A percentile compares a stretch with the other conserved stretches of the same genome.
These are phyloP conservation scores for Ardeotis arabs DNA, from an alignment of 2,113 vertebrate genomes.

Conservation along the genomic window DNA sequence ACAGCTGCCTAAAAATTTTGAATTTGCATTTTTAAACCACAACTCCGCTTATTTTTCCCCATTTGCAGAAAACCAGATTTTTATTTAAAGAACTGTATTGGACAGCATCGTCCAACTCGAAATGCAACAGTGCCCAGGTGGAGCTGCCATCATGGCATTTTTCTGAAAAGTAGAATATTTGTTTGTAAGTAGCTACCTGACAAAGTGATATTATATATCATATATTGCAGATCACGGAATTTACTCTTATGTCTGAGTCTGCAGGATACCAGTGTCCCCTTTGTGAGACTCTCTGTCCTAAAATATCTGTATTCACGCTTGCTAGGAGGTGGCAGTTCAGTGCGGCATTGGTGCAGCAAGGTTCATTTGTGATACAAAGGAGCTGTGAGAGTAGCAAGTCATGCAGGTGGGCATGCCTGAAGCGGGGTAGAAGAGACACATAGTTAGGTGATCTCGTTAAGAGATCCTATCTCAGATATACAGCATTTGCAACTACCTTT, in stretches of 20 bases:
- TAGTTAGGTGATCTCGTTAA: not conserved
- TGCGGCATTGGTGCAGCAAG: not conserved
- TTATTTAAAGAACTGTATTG: not conserved
- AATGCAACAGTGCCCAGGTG: not conserved
- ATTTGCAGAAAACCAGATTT: not conserved
- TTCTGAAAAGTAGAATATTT: not conserved
- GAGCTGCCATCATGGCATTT: not conserved
- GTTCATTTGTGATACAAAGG: not conserved
- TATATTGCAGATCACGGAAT: not conserved
- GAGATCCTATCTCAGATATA: not conserved
- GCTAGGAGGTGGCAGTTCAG: not conserved
- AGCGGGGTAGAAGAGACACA: not conserved
- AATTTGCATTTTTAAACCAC: not conserved
- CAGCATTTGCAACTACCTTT: not conserved
- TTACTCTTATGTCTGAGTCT: not conserved
- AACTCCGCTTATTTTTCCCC: not conserved
- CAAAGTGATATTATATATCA: not conserved
- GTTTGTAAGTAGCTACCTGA: not conserved
- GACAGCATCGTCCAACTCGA: not conserved
- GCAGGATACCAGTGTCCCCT: not conserved
- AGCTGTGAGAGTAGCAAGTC: not conserved
- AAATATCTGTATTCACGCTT: not conserved
- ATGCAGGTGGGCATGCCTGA: not conserved
- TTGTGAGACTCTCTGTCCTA: not conserved
- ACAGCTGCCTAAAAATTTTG: not conserved